These are phyloP conservation scores for Dexiosoma caninum DNA, from an alignment of 2,888 invertebrate species.

Conservation along the genomic window DNA sequence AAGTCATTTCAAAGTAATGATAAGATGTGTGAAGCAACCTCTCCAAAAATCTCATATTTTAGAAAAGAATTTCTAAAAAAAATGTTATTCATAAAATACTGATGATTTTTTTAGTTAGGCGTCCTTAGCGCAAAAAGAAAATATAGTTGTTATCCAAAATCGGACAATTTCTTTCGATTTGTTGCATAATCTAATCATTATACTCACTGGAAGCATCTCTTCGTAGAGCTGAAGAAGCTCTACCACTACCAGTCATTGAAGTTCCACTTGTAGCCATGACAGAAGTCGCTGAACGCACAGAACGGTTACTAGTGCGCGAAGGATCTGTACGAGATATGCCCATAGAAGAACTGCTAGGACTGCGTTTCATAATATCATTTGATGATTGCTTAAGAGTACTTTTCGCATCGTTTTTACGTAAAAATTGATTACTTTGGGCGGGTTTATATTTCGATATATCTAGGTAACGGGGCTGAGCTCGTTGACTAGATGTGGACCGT, in stretches of 20 bases:
- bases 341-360: slow-evolving; percentile 77
- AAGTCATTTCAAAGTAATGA: no score
- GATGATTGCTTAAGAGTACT: slow-evolving; percentile 74
- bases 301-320: slow-evolving; percentile 75
- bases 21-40: no score
- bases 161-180: no score
- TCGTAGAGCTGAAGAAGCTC: slow-evolving; percentile 71
- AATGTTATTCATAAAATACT: no score
- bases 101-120: no score
- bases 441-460: slow-evolving; percentile 83
- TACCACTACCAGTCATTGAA: slow-evolving; percentile 66
- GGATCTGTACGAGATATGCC: slow-evolving; percentile 74
- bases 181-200: no score
- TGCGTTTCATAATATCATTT: slow-evolving; percentile 72
- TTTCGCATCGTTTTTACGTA: slow-evolving; percentile 80
- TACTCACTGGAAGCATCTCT: slow-evolving; percentile 74
- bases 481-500: slow-evolving; percentile 66
- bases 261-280: slow-evolving; percentile 72
- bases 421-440: slow-evolving; percentile 78
- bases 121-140: no score
- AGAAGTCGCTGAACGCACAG: slow-evolving; percentile 74
- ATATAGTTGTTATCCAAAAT: no score
- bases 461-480: slow-evolving; percentile 79
- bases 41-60: no score
- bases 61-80: no score